A percentile compares a stretch with the other conserved stretches of the same genome.
phyloP scores from a whole-genome alignment of 2,113 vertebrate genomes.

The Dromiciops gliroides region DNA sequence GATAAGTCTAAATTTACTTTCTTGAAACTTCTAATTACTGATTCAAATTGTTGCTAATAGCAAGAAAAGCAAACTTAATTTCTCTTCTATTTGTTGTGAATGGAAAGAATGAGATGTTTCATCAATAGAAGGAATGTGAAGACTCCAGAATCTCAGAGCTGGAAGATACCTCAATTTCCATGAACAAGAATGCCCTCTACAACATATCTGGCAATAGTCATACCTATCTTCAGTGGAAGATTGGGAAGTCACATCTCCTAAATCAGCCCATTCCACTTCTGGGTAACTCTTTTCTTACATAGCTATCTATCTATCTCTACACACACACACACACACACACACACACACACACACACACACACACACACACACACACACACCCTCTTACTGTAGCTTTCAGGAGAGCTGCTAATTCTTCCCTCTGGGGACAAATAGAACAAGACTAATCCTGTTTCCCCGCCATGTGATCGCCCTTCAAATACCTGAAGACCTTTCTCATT shows the following conservation, averaged over 20 bases:
- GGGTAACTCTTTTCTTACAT: background rate
- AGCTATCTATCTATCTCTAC: background rate
- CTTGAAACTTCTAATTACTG: background rate
- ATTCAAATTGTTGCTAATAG: background rate
- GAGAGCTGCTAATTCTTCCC: background rate
- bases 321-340: no score
- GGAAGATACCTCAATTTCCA: background rate
- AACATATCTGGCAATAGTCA: background rate
- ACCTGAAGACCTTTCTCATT: background rate
- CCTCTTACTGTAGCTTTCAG: background rate
- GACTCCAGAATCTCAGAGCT: background rate
- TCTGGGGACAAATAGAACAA: background rate
- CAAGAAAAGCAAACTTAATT: background rate
- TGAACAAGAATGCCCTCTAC: background rate
- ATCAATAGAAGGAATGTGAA: background rate
- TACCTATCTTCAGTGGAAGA: background rate
- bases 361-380: no score
- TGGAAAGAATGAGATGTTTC: background rate
- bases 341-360: no score
- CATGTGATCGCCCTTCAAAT: background rate
- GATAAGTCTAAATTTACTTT: background rate
- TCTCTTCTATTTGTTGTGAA: background rate
- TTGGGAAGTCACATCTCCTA: background rate
- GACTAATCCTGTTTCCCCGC: background rate
- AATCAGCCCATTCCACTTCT: background rate